Evolutionary conservation across 2,113 vertebrate genomes (phyloP), one percentile per base, ranked within the genome.

Genomic region (Labeo catla): DNA sequence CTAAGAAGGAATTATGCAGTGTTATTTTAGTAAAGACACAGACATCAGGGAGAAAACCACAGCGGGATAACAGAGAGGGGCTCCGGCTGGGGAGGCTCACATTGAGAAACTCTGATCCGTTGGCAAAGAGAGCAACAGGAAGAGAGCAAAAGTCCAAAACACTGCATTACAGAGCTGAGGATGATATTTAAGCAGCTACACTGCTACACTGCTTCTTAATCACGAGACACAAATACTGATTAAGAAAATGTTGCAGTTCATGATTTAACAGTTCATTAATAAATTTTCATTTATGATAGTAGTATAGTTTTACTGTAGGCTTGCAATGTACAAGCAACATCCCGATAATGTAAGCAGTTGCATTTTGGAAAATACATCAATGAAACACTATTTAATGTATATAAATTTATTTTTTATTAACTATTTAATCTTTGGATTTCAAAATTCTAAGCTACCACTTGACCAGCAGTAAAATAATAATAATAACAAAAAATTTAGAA

Each of bases 11-110:
- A 43, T 79, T 59, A 79, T 59, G 34, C 10, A 8, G 16, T 59
- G 76, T 43, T 79, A 43, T 57, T 79, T 79, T n/a, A 59, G 76
- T 43, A 12, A 79, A 79, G 28, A 36, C 16, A 6, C 50, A 59
- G 50, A n/a, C 76, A 57, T 79, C 54, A 45, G 77, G 54, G 34
- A 61, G 34, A 79, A 61, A 79, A 78, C 52, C 50, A 21, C 76
- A 61, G 16, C 21, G 54, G 76, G 76, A 61, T n/a, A 79, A 61
- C 77, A 59, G 36, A 79, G 52, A 59, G 52, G 19, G 54, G 77
- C 34, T 15, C 54, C 6, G 9, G 28, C 43, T 59, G 76, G 34
- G 76, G 76, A 79, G 2, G 34, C 2, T 28, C 76, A 23, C 77
- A 4, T 13, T 61, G 54, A 79, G 19, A 79, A 61, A 79, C 52